Evolutionary conservation across 2,888 invertebrate genomes (phyloP).

Genomic region (Dryobota labecula): DNA sequence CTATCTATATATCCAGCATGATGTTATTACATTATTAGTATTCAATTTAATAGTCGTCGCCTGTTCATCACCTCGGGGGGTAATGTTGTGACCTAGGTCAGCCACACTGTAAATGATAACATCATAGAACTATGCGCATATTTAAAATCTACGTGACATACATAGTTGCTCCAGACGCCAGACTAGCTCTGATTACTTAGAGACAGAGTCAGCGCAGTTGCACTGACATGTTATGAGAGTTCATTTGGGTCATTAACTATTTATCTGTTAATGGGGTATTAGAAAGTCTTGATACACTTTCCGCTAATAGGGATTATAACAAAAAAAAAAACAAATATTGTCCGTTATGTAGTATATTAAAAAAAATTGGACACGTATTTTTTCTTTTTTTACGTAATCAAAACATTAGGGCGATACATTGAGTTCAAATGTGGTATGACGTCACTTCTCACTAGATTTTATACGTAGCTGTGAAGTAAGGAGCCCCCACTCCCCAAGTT

Average conservation of each 20-base stretch:
- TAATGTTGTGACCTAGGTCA: slow-evolving; percentile 57
- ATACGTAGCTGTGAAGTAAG: too few species aligned
- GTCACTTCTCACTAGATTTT: too few species aligned
- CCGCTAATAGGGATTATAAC: too few species aligned
- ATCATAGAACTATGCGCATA: slow-evolving; percentile 43
- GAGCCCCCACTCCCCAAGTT: too few species aligned
- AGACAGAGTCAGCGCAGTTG: background rate
- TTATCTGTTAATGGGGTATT: background rate
- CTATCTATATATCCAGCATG: too few species aligned
- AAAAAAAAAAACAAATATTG: too few species aligned
- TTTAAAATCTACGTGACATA: slow-evolving; percentile 38
- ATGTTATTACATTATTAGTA: slow-evolving; percentile 6
- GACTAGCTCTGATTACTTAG: slow-evolving; percentile 2
- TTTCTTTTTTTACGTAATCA: too few species aligned
- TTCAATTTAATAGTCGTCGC: slow-evolving; percentile 18
- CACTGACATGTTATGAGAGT: background rate
- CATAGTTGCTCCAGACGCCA: slow-evolving; percentile 24
- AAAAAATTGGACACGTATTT: too few species aligned
- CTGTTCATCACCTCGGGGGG: slow-evolving; percentile 23
- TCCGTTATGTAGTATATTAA: too few species aligned
- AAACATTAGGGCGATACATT: too few species aligned
- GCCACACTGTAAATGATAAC: slow-evolving; percentile 40
- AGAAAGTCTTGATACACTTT: background rate
- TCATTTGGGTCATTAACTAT: background rate
- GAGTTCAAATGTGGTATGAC: too few species aligned